A percentile compares a stretch with the other conserved stretches of the same genome.
These are phyloP conservation scores for Drosophila ezoana DNA, from an alignment of 2,888 invertebrate species.

Conservation along the genomic window DNA sequence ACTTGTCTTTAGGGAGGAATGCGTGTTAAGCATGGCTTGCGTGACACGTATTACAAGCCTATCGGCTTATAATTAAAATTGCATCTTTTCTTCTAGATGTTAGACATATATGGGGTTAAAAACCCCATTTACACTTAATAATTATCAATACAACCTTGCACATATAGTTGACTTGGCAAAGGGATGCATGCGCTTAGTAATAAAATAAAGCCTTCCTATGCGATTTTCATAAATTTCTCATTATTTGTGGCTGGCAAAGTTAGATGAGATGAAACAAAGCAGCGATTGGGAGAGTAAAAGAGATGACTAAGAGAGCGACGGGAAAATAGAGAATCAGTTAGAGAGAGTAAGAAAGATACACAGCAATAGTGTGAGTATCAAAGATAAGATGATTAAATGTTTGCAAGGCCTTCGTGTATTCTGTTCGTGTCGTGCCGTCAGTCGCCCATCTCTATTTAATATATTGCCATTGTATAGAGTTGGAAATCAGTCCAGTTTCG, in stretches of 20 bases:
- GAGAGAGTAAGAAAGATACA: neutral
- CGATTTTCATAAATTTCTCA: neutral
- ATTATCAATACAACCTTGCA: no score
- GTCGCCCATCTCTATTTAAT: constrained; percentile 13
- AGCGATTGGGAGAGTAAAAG: neutral
- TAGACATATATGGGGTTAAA: no score
- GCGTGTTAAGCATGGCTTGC: neutral
- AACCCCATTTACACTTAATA: no score
- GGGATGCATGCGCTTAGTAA: neutral
- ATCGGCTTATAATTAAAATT: neutral
- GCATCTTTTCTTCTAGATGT: neutral
- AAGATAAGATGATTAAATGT: neutral
- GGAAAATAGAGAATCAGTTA: neutral
- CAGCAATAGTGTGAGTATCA: neutral
- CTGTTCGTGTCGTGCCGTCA: neutral
- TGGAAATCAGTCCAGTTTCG: constrained; percentile 49
- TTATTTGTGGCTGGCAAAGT: neutral
- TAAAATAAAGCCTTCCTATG: neutral
- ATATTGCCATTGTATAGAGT: constrained; percentile 39
- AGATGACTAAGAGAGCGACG: neutral
- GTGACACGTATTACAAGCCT: neutral
- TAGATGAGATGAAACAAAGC: neutral
- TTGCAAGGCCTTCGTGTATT: neutral
- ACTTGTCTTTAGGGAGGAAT: constrained; percentile 18
- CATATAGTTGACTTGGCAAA: no score